Evolutionary conservation across 1,140 invertebrate species (phyloP).

Genomic region (Pseudobourletiella spinata): DNA sequence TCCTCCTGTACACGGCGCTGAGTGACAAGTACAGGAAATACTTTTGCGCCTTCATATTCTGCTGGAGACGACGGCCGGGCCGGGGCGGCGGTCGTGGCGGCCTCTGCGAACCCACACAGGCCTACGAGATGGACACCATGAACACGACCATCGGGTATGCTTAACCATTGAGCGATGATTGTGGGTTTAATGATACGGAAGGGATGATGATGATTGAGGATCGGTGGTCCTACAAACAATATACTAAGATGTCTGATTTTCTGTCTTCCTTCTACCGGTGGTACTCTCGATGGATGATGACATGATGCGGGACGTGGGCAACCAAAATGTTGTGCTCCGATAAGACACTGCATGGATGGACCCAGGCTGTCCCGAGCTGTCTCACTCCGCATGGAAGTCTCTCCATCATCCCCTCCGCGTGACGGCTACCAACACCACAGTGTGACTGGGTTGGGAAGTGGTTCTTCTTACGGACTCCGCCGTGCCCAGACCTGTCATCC

Average conservation of each 20-base stretch:
- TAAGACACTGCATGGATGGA: not conserved
- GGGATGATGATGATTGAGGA: not conserved
- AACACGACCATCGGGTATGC: slow-evolving; percentile 28
- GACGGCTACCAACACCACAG: not conserved
- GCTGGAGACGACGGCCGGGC: slow-evolving; percentile 29
- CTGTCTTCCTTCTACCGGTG: not conserved
- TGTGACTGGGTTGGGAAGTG: not conserved
- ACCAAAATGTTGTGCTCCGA: not conserved
- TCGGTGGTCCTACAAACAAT: not conserved
- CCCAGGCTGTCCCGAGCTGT: slow-evolving; percentile 9
- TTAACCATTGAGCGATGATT: not conserved
- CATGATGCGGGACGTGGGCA: not conserved
- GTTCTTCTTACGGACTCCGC: not conserved
- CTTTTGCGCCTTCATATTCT: slow-evolving; percentile 55
- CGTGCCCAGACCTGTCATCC: not conserved
- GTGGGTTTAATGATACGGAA: not conserved
- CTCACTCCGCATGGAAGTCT: slow-evolving; percentile 10
- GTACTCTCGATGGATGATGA: not conserved
- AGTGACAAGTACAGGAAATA: slow-evolving; percentile 66
- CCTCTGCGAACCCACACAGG: not conserved
- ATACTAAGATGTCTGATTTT: not conserved
- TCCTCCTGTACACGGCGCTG: slow-evolving; percentile 66
- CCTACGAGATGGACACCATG: slow-evolving; percentile 29
- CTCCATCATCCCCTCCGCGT: not conserved
- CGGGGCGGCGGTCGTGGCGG: slow-evolving; percentile 6